A percentile compares a stretch with the other conserved stretches of the same genome.
phyloP scores from a whole-genome alignment of 2,888 invertebrate genomes.

The Leucozona laternaria region DNA sequence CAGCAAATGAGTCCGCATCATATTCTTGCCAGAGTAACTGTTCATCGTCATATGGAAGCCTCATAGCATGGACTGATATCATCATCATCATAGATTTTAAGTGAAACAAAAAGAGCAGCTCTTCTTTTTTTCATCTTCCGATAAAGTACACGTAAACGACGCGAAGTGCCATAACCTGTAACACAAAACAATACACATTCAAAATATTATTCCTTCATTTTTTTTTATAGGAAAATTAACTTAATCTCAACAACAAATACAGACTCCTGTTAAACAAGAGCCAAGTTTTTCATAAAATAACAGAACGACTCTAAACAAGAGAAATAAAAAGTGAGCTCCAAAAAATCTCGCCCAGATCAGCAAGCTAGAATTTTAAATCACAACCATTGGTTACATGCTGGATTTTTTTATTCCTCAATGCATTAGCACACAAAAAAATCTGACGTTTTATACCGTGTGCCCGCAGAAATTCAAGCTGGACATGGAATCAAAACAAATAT shows the following conservation, averaged over 20 bases:
- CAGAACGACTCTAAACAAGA: not conserved
- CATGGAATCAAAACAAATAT: no score
- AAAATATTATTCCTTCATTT: conserved; percentile 1
- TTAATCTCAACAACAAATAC: not conserved
- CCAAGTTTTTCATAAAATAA: not conserved
- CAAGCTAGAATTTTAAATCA: no score
- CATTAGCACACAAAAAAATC: no score
- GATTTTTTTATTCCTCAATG: no score
- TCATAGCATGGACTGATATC: conserved; percentile 80
- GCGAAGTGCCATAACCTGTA: conserved; percentile 35
- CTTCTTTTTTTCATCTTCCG: not conserved
- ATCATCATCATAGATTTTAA: conserved; percentile 4
- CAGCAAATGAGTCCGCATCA: conserved; percentile 83
- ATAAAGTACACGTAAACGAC: conserved; percentile 2
- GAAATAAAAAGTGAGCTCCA: no score
- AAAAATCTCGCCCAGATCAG: no score
- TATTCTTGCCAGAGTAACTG: conserved; percentile 94
- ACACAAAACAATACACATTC: not conserved
- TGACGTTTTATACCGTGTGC: no score
- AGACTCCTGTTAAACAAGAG: not conserved
- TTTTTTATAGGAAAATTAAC: not conserved
- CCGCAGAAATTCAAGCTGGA: no score
- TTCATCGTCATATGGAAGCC: conserved; percentile 94
- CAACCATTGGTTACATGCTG: no score
- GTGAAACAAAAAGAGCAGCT: not conserved